phyloP scores from a whole-genome alignment of 1,140 invertebrate genomes.

The Drosophila dunni region DNA sequence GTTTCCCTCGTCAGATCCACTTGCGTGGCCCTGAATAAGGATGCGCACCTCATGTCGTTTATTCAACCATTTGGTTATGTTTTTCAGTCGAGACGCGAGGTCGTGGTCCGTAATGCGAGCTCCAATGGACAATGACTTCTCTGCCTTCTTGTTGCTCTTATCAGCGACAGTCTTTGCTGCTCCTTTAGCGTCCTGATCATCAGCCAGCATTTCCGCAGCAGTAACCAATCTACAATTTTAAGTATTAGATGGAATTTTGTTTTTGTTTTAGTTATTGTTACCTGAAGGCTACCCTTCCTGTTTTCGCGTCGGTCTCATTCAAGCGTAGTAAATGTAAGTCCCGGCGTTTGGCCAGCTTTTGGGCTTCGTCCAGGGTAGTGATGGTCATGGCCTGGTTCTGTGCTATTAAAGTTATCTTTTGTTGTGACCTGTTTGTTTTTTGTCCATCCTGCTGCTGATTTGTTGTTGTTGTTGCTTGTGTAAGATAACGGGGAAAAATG shows the following conservation, averaged over 20 bases:
- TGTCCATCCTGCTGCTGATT: conserved; percentile 19
- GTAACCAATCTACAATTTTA: conserved; percentile 58
- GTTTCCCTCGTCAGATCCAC: conserved; percentile 84
- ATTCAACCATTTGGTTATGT: conserved; percentile 87
- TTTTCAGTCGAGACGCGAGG: conserved; percentile 87
- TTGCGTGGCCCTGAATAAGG: conserved; percentile 85
- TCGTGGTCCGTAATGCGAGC: conserved; percentile 88
- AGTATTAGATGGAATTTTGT: neutral
- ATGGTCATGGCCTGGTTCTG: conserved; percentile 85
- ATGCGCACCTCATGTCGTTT: conserved; percentile 88
- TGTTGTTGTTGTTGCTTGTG: conserved; percentile 38
- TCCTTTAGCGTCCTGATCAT: conserved; percentile 43
- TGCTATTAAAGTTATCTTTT: conserved; percentile 85
- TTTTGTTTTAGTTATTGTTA: conserved; percentile 25
- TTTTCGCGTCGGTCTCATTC: conserved; percentile 87
- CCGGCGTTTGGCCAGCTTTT: conserved; percentile 87
- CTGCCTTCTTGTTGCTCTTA: conserved; percentile 60
- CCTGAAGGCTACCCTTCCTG: conserved; percentile 87
- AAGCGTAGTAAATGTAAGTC: conserved; percentile 88
- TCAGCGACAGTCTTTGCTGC: conserved; percentile 29
- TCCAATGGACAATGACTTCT: conserved; percentile 87
- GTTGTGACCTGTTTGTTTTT: conserved; percentile 36
- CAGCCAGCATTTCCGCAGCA: conserved; percentile 64
- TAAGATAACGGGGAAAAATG: conserved; percentile 38
- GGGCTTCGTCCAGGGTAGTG: conserved; percentile 86